Evolutionary conservation across 2,113 vertebrate genomes (phyloP), one percentile per base, ranked within the genome.

Genomic region (Brachirus orientalis): DNA sequence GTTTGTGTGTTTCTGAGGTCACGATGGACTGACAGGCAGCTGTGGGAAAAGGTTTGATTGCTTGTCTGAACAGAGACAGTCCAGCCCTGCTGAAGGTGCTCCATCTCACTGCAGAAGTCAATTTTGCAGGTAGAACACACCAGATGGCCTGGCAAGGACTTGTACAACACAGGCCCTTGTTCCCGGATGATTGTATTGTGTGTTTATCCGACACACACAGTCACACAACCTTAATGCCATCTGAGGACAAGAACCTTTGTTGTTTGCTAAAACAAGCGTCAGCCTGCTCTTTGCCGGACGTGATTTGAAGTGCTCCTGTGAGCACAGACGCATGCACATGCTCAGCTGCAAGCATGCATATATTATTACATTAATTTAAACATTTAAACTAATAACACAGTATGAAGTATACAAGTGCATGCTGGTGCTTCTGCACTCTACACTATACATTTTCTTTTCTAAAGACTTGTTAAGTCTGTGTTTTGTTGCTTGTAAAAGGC

Each of bases 1-100:
- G n/a, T 60, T 19, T 66, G 65, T 77, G 19, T 74, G 41, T 79
- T 46, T 78, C 50, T 83, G 86, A 84, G 65, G 33, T 52, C 79
- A 66, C 87, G 76, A 50, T 50, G 67, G 74, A 78, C 82, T 89
- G 88, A 88, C 88, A 80, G 73, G 75, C 57, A 65, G 64, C 75
- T 66, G 79, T 72, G 65, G 83, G 69, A 73, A 73, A 41, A 72
- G 66, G 69, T 61, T 75, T 71, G 79, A 85, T 85, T 70, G 61
- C 70, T 70, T 86, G 60, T 82, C 75, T 79, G 60, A 59, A 51
- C 44, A 75, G 57, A 84, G 66, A 72, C 59, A 57, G 57, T 43
- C 33, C 41, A 37, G 66, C 55, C 63, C 64, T 46, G 74, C 69
- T 38, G 33, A 67, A 63, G 63, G 69, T 82, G 79, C 70, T 69